Evolutionary conservation across 2,888 invertebrate species (phyloP).

Genomic region (Mesorhabditis spiculigera): DNA sequence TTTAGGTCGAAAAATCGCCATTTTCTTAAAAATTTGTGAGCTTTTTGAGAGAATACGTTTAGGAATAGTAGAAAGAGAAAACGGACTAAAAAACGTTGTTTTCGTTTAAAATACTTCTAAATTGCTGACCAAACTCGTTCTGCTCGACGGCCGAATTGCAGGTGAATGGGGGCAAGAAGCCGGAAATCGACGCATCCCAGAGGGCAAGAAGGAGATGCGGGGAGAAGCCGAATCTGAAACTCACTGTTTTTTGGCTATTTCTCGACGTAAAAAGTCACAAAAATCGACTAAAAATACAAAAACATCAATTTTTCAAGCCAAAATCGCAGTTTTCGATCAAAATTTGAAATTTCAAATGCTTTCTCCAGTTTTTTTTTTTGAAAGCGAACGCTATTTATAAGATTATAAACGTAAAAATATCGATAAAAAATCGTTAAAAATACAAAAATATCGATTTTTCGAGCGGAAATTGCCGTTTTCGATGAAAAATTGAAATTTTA

Average conservation of each 20-base stretch:
- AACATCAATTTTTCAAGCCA: no score
- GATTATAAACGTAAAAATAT: neutral
- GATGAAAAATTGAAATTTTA: constrained; percentile 10
- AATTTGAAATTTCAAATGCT: neutral
- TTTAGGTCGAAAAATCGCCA: no score
- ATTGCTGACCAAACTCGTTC: neutral
- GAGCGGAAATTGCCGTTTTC: neutral
- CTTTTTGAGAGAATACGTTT: no score
- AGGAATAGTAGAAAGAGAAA: no score
- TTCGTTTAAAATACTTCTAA: no score
- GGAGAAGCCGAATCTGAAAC: constrained; percentile 75
- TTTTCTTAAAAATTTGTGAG: no score
- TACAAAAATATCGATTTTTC: no score
- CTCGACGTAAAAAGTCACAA: neutral
- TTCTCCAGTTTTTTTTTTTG: neutral
- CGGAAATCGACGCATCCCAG: constrained; percentile 84
- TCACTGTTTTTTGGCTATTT: neutral
- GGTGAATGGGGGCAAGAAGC: constrained; percentile 82
- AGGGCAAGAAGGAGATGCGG: constrained; percentile 85
- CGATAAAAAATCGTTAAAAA: no score
- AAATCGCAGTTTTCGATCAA: no score
- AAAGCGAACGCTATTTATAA: neutral
- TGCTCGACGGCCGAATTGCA: constrained; percentile 29
- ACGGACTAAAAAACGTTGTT: no score
- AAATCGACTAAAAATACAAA: neutral